Conservation (phyloP, 2,113 vertebrate species). For the Xenus cinereus region DNA sequence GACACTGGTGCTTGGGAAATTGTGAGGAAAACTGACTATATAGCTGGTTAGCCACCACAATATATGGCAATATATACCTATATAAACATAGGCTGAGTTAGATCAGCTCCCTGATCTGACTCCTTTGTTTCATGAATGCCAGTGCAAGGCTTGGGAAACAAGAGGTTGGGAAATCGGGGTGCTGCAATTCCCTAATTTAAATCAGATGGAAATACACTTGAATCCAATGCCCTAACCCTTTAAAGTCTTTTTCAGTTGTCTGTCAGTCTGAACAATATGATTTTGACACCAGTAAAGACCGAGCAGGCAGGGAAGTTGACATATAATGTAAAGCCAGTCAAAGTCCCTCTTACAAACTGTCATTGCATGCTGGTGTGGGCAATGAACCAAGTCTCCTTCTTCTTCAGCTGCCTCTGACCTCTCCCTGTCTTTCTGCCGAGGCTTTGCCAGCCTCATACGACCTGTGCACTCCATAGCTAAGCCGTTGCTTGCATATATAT, state of each 20-base stretch:
- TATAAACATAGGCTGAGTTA: not conserved
- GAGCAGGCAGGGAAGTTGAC: not conserved
- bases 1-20: not conserved
- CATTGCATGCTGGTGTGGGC: not conserved
- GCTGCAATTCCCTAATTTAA: not conserved
- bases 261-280: constrained; percentile 9
- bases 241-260: not conserved
- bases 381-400: not conserved
- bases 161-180: not conserved
- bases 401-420: not conserved
- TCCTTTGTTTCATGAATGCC: not conserved
- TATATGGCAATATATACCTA: too few relatives aligned
- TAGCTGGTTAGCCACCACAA: not conserved
- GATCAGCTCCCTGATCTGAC: not conserved
- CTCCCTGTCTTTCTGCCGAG: not conserved
- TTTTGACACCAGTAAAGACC: constrained; percentile 22
- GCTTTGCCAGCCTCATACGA: not conserved
- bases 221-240: not conserved
- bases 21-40: not conserved
- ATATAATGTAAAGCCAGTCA: not conserved
- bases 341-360: not conserved
- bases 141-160: not conserved
- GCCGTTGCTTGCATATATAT: not conserved
- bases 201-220: not conserved
- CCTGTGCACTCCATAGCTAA: not conserved